Percentiles rank a stretch among this genome's conserved stretches.
Evolutionary conservation across 2,113 vertebrate species (phyloP).

Genomic region (Cercocebus atys): DNA sequence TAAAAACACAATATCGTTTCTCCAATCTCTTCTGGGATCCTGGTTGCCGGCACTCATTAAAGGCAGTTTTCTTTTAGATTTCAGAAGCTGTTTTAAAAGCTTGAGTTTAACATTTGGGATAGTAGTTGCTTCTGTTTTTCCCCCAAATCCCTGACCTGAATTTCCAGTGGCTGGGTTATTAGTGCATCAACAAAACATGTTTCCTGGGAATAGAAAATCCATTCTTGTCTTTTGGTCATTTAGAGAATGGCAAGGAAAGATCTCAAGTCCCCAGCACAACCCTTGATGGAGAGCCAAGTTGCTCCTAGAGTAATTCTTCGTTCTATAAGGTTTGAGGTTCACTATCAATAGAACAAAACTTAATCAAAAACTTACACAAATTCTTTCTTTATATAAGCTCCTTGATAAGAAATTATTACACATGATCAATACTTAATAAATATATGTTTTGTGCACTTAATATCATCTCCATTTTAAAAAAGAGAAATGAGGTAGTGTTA

Average conservation of each 20-base stretch:
- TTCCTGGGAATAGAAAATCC: conserved; percentile 73
- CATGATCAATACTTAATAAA: neutral
- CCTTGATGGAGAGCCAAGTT: conserved; percentile 61
- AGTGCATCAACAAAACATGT: conserved; percentile 47
- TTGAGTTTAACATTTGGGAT: neutral
- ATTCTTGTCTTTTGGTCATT: conserved; percentile 76
- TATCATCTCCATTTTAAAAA: neutral
- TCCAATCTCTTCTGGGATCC: conserved; percentile 8
- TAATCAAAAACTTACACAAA: conserved; percentile 48
- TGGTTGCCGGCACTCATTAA: neutral
- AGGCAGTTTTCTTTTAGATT: conserved; percentile 62
- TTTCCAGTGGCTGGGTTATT: conserved; percentile 69
- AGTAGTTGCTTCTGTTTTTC: conserved; percentile 34
- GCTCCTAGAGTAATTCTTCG: conserved; percentile 57
- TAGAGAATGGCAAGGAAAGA: conserved; percentile 71
- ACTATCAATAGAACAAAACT: conserved; percentile 41
- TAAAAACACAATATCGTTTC: neutral
- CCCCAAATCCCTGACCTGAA: conserved; percentile 46
- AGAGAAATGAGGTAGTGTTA: neutral
- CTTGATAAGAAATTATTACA: conserved; percentile 44
- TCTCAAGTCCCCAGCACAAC: conserved; percentile 41
- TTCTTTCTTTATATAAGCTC: conserved; percentile 59
- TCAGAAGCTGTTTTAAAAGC: conserved; percentile 47
- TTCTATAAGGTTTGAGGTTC: conserved; percentile 65
- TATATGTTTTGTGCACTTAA: neutral